phyloP scores from a whole-genome alignment of 2,113 vertebrate species.

The Coptodon bakossiorum region DNA sequence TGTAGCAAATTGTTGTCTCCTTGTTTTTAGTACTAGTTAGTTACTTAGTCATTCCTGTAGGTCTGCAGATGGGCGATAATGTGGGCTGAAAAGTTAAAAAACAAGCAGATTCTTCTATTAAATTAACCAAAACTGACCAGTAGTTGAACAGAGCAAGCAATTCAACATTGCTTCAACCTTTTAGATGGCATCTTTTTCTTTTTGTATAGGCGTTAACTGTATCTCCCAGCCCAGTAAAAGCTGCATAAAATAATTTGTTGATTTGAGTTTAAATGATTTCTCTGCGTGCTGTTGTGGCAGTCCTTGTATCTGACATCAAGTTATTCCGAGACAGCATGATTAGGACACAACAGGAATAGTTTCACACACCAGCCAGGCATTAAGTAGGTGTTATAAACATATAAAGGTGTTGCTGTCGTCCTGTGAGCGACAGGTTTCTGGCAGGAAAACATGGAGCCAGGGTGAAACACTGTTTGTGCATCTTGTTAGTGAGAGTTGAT shows the following conservation, averaged over 20 bases:
- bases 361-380: background rate
- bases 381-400: background rate
- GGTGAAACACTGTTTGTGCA: background rate
- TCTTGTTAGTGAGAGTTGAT: background rate
- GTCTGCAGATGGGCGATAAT: background rate
- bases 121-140: background rate
- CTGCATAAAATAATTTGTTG: background rate
- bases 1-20: background rate
- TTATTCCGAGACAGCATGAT: background rate
- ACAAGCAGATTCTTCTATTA: background rate
- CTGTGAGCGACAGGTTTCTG: background rate
- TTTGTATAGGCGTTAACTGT: fast-evolving
- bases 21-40: background rate
- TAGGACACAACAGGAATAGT: background rate
- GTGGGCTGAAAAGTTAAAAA: fast-evolving
- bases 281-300: background rate
- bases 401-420: background rate
- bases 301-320: background rate
- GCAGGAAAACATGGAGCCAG: background rate
- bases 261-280: background rate
- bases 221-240: background rate
- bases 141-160: background rate
- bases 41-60: background rate
- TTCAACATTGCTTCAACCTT: background rate
- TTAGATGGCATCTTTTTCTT: background rate